Evolutionary conservation across 2,888 invertebrate genomes (phyloP).

Genomic region (Tridacna gigas): DNA sequence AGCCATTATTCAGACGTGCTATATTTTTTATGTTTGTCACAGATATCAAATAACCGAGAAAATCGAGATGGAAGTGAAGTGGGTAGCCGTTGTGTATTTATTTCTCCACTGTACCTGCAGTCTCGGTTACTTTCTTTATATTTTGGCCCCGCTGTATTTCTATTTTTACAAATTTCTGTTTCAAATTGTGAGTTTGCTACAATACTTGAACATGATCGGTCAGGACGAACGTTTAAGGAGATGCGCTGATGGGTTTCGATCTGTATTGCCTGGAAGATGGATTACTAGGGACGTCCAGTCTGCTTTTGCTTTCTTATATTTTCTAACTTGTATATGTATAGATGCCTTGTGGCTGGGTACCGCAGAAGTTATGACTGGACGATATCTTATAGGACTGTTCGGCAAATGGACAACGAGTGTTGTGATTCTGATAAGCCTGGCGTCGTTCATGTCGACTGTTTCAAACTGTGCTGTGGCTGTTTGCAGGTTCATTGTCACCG

Average conservation of each 20-base stretch:
- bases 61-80: background rate
- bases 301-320: background rate
- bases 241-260: background rate
- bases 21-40: background rate
- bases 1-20: background rate
- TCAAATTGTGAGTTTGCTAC: background rate
- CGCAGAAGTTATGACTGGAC: background rate
- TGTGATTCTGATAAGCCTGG: background rate
- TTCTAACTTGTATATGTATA: background rate
- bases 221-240: background rate
- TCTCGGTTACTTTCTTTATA: slow-evolving; percentile 1
- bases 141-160: slow-evolving; percentile 6
- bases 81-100: background rate
- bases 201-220: background rate
- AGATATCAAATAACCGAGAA: background rate
- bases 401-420: slow-evolving; percentile 1
- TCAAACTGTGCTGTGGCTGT: background rate
- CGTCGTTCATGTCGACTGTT: background rate
- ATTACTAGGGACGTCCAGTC: background rate
- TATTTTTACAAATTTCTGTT: slow-evolving; percentile 2
- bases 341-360: background rate
- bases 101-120: background rate
- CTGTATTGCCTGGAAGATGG: background rate
- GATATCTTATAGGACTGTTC: background rate
- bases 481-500: slow-evolving; percentile 2